Percentiles rank a stretch among this genome's conserved stretches.
Conservation (phyloP, 1,140 invertebrate genomes). For the Neodiprion lecontei region DNA sequence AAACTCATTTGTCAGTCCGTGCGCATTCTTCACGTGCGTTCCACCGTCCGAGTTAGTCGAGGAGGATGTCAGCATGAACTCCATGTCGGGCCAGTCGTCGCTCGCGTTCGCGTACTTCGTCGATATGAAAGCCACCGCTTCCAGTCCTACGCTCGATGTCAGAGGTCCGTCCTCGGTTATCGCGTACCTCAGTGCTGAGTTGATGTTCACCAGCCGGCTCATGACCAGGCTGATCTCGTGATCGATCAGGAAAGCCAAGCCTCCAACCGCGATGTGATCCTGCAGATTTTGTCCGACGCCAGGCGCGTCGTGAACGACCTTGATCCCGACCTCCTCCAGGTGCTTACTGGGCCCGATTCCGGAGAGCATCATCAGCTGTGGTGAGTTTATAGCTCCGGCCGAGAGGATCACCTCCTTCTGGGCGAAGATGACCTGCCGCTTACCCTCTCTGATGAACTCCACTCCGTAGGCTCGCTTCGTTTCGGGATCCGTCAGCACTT, state of each 20-base stretch:
- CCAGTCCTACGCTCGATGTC: constrained; percentile 82
- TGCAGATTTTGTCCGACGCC: constrained; percentile 83
- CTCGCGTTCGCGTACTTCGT: constrained; percentile 85
- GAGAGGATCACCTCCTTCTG: constrained; percentile 81
- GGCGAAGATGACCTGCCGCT: constrained; percentile 70
- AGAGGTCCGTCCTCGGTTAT: constrained; percentile 81
- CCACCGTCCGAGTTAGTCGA: constrained; percentile 82
- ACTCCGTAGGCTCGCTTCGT: constrained; percentile 78
- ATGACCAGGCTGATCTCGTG: constrained; percentile 78
- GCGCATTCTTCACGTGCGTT: constrained; percentile 75
- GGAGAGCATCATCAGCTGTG: constrained; percentile 85
- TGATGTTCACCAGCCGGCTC: constrained; percentile 78
- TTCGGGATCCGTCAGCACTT: constrained; percentile 74
- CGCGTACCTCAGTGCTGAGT: constrained; percentile 78
- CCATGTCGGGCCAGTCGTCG: constrained; percentile 90
- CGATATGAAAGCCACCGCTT: constrained; percentile 84
- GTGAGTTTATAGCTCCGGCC: constrained; percentile 78
- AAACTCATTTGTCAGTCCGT: constrained; percentile 80
- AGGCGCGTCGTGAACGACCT: constrained; percentile 74
- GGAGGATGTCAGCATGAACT: constrained; percentile 86
- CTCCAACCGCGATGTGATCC: constrained; percentile 83
- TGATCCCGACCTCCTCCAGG: constrained; percentile 71
- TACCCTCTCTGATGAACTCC: constrained; percentile 75
- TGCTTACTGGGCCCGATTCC: constrained; percentile 80
- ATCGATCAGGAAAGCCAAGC: constrained; percentile 81